phyloP scores from a whole-genome alignment of 2,797 vertebrate species.

The Sebastes wilsoni region DNA sequence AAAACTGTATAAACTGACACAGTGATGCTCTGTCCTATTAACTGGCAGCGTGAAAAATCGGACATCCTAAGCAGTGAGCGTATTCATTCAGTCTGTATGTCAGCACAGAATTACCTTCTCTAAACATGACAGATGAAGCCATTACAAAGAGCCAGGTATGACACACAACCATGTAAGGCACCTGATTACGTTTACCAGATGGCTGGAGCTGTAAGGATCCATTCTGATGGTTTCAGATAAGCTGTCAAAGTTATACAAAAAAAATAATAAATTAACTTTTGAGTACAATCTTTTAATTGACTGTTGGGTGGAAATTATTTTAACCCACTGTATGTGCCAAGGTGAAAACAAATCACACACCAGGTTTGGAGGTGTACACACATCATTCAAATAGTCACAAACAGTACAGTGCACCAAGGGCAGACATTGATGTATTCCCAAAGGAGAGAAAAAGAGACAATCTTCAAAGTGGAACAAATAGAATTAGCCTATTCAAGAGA shows the following conservation, averaged over 20 bases:
- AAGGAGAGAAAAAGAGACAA: conserved; percentile 30
- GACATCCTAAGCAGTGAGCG: conserved; percentile 9
- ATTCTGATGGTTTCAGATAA: conserved; percentile 1
- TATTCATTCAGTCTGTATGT: conserved; percentile 22
- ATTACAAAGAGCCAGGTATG: conserved; percentile 18
- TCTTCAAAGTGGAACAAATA: conserved; percentile 69
- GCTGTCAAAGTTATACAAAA: not conserved
- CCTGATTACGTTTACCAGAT: not conserved
- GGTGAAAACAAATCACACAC: not conserved
- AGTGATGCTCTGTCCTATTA: conserved; percentile 17
- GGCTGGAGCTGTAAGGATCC: not conserved
- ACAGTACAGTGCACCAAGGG: conserved; percentile 32
- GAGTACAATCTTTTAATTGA: not conserved
- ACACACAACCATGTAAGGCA: not conserved
- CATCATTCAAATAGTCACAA: conserved; percentile 28
- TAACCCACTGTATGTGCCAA: not conserved
- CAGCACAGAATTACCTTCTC: conserved; percentile 22
- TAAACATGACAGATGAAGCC: conserved; percentile 40
- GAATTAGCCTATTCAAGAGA: conserved; percentile 65
- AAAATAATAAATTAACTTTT: not conserved
- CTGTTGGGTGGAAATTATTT: not conserved
- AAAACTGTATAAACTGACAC: not conserved
- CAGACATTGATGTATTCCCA: conserved; percentile 46
- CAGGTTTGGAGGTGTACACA: conserved; percentile 13
- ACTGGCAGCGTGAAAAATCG: conserved; percentile 29